Base-by-base conservation (phyloP, 92 coral and sea anemone species). In the Micromussa lordhowensis region DNA sequence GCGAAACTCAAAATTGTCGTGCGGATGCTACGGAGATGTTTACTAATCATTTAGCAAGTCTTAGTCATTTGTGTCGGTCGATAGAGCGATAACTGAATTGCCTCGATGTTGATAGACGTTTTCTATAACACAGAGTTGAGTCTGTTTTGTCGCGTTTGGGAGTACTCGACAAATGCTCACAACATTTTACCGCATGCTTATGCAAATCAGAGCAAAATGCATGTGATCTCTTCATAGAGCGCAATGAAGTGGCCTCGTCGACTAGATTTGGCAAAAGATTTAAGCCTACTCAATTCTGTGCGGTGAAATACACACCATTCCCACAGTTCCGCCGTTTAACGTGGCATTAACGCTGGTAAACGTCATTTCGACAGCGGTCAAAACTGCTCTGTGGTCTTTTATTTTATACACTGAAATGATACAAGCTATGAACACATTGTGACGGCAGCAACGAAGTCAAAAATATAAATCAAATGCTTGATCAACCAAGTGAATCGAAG, bases 41-140 rank as follows among this genome's bases (percentile, higher is more conserved):
- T 32, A 28, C 26, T 57, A 26, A 9, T 5, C 57, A 40, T 40
- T 24, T 38, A 44, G 59, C 61, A 16, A 81, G 32, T 66, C 32
- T 31, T 13, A 17, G 26, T 68, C 31, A 29, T 5, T 38, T 28
- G 48, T 38, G 48, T 38, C 54, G 3, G 53, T 38, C 48, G 32
- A 58, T 38, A 30, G 11, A 12, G 15, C 10, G 63, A 29, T 38
- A 13, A 81, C n/a, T 64, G 51, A 44, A 40, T 69, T 81, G 38
- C n/a, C 48, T 44, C 70, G 19, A 69, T 68, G 78, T 48, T 82
- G 86, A 82, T 28, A 69, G 86, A 82, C 78, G 8, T 40, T 8
- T 80, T 59, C 26, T 35, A 34, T 35, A 19, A 31, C n/a, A 0
- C 4, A 17, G 76, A 32, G 7, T n/a, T 14, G 74, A 0, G 8